Evolutionary conservation across 2,113 vertebrate species (phyloP).

Genomic region (Syngnathoides biaculeatus): DNA sequence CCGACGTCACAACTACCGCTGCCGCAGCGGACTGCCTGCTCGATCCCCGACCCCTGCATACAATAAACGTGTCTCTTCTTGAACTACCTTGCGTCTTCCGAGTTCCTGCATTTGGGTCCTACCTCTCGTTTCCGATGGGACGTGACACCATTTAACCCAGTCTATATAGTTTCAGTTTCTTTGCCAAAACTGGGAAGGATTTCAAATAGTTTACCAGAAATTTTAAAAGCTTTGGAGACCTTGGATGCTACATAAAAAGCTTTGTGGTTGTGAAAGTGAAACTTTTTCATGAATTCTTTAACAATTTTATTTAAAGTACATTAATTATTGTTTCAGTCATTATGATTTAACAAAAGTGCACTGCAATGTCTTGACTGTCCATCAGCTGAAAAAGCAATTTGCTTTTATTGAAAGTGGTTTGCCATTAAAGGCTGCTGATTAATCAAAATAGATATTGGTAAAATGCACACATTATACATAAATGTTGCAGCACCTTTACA

Average conservation of each 20-base stretch:
- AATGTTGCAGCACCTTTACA: not conserved
- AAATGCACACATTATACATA: slow-evolving; percentile 3
- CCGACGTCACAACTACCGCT: too few species aligned
- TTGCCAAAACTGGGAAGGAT: too few species aligned
- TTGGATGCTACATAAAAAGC: not conserved
- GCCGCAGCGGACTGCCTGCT: too few species aligned
- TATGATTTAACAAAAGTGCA: not conserved
- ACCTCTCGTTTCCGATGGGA: too few species aligned
- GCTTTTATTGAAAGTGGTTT: not conserved
- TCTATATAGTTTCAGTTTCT: too few species aligned
- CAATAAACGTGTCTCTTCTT: too few species aligned
- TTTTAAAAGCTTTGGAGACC: too few species aligned
- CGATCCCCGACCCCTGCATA: too few species aligned
- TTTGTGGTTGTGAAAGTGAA: not conserved
- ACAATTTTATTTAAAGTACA: not conserved
- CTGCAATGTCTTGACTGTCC: not conserved
- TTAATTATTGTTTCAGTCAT: not conserved
- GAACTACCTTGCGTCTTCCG: too few species aligned
- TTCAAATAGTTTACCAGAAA: too few species aligned
- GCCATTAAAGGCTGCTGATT: not conserved
- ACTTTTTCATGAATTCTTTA: not conserved
- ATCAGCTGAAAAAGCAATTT: not conserved
- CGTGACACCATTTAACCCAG: too few species aligned
- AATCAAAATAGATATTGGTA: not conserved
- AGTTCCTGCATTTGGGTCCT: too few species aligned